Conservation (phyloP, 2,113 vertebrate genomes). For the Chiloscyllium plagiosum region DNA sequence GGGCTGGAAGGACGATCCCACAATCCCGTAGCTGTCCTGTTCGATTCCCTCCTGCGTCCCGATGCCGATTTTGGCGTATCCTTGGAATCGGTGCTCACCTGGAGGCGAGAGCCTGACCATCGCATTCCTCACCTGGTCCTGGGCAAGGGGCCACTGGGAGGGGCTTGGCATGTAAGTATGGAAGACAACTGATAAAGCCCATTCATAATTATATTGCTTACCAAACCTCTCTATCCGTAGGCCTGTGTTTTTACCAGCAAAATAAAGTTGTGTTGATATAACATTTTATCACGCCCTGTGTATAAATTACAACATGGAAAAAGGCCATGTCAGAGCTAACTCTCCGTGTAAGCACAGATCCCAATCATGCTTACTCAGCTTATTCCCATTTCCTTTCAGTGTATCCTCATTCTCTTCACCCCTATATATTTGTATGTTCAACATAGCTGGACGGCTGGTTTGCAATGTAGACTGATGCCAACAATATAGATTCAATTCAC, state of each 20-base stretch:
- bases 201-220: background rate
- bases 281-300: background rate
- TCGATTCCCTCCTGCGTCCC: constrained; percentile 65
- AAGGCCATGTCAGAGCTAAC: background rate
- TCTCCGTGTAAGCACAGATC: background rate
- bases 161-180: constrained; percentile 68
- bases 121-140: constrained; percentile 65
- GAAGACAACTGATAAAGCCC: background rate
- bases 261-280: background rate
- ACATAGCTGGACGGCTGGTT: no score
- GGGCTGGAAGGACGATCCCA: constrained; percentile 66
- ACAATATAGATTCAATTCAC: no score
- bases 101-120: constrained; percentile 51
- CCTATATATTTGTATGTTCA: background rate
- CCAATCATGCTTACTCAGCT: background rate
- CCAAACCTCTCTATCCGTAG: background rate
- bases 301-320: background rate
- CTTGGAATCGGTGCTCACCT: constrained; percentile 60
- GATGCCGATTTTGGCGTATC: constrained; percentile 63
- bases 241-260: background rate
- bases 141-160: constrained; percentile 61
- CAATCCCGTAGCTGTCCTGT: constrained; percentile 64
- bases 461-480: no score
- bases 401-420: background rate
- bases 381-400: background rate